Evolutionary conservation across 2,888 invertebrate genomes (phyloP).

Genomic region (Silvanus unidentatus): DNA sequence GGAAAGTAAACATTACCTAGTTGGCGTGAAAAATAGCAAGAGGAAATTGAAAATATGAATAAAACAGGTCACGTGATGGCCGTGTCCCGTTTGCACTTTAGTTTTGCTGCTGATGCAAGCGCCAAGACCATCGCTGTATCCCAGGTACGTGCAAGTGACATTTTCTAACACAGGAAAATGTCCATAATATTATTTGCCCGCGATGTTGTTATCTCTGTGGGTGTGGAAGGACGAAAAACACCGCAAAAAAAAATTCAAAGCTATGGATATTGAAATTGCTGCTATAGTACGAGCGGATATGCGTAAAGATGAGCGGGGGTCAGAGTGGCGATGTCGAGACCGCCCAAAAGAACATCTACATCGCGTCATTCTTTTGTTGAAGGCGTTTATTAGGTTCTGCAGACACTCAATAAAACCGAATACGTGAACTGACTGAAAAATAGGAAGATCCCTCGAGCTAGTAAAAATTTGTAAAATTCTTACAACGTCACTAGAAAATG

Average conservation of each 20-base stretch:
- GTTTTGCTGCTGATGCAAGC: too few species aligned
- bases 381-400: slow-evolving; percentile 25
- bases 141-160: slow-evolving; percentile 17
- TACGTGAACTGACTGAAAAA: slow-evolving; percentile 21
- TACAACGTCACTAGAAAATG: slow-evolving; percentile 2
- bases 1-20: slow-evolving; percentile 23
- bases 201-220: too few species aligned
- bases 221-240: too few species aligned
- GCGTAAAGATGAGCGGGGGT: not conserved
- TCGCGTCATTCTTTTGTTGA: slow-evolving; percentile 20
- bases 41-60: slow-evolving; percentile 30
- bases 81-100: slow-evolving; percentile 13
- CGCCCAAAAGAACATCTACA: slow-evolving; percentile 20
- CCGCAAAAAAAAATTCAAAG: too few species aligned
- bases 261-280: slow-evolving; percentile 3
- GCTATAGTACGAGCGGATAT: not conserved
- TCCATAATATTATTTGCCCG: not conserved
- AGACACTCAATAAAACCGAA: slow-evolving; percentile 25
- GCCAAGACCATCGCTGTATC: slow-evolving; percentile 4
- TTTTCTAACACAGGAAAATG: slow-evolving; percentile 13
- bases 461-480: slow-evolving; percentile 12
- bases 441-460: slow-evolving; percentile 1
- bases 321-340: not conserved
- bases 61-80: slow-evolving; percentile 26
- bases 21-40: slow-evolving; percentile 23